phyloP scores from a whole-genome alignment of 2,113 vertebrate species.

The Paramisgurnus dabryanus region DNA sequence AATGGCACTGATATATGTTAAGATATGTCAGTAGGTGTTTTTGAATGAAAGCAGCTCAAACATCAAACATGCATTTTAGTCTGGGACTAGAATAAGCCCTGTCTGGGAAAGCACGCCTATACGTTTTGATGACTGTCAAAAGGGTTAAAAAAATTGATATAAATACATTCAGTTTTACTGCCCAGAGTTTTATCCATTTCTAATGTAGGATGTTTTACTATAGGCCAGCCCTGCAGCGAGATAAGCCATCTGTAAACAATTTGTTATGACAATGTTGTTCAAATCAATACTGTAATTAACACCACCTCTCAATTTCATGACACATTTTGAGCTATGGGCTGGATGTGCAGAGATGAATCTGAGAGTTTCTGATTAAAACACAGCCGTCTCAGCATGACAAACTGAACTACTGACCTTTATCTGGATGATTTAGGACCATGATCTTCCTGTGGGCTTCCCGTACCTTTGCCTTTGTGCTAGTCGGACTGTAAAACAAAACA shows the following conservation, averaged over 20 bases:
- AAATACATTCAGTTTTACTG: too few relatives aligned
- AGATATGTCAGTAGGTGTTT: too few relatives aligned
- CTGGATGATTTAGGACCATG: slow-evolving; percentile 95
- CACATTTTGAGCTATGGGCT: neutral
- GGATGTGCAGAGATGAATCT: neutral
- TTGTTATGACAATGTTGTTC: slow-evolving; percentile 3
- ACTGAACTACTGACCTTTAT: slow-evolving; percentile 82
- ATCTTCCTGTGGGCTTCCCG: slow-evolving; percentile 85
- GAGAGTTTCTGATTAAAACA: neutral
- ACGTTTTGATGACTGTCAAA: too few relatives aligned
- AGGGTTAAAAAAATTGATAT: too few relatives aligned
- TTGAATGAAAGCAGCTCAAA: too few relatives aligned
- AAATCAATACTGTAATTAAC: slow-evolving; percentile 39
- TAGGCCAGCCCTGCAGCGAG: neutral
- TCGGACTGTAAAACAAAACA: slow-evolving; percentile 73
- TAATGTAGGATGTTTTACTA: neutral
- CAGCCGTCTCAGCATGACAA: neutral
- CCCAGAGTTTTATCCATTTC: too few relatives aligned
- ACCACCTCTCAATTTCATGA: neutral
- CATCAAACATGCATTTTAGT: too few relatives aligned
- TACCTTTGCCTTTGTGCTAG: slow-evolving; percentile 83
- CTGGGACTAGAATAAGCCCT: too few relatives aligned
- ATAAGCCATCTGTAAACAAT: slow-evolving; percentile 10
- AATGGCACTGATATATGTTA: too few relatives aligned
- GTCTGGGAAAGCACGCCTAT: too few relatives aligned